Conservation (phyloP, 2,797 vertebrate species). For the Tinamus major region DNA sequence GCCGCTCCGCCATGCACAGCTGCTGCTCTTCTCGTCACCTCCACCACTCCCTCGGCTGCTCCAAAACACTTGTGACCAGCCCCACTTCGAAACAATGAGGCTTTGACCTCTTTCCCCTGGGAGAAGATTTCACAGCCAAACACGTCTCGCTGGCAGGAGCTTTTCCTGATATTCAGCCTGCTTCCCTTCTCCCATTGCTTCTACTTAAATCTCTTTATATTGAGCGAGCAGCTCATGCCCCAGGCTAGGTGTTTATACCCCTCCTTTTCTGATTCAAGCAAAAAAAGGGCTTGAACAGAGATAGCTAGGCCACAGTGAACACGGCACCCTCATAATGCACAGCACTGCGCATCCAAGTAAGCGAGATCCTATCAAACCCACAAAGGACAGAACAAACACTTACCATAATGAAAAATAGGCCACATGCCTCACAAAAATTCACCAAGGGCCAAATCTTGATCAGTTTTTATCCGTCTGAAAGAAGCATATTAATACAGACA, state of each 20-base stretch:
- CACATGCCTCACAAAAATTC: conserved; percentile 56
- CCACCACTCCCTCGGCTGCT: conserved; percentile 56
- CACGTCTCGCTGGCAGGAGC: conserved; percentile 73
- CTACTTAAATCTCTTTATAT: conserved; percentile 64
- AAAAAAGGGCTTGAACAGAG: neutral
- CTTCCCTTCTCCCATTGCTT: conserved; percentile 73
- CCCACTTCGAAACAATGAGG: conserved; percentile 70
- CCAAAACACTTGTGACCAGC: conserved; percentile 65
- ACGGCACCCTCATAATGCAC: neutral
- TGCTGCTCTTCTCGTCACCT: conserved; percentile 64
- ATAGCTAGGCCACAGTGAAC: neutral
- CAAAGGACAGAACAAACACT: conserved; percentile 47
- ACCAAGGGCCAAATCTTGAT: conserved; percentile 60
- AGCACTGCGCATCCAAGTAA: neutral
- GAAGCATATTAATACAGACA: neutral
- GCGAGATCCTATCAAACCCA: conserved; percentile 2
- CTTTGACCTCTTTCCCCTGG: conserved; percentile 74
- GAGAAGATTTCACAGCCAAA: conserved; percentile 78
- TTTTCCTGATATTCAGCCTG: conserved; percentile 75
- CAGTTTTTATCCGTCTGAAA: conserved; percentile 63
- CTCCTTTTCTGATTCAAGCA: neutral
- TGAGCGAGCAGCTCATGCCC: conserved; percentile 27
- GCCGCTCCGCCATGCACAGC: conserved; percentile 22
- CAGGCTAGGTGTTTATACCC: conserved; percentile 32
- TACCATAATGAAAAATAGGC: conserved; percentile 54